These are phyloP conservation scores for Heliconius himera DNA, from an alignment of 1,140 invertebrate genomes.

Conservation along the genomic window DNA sequence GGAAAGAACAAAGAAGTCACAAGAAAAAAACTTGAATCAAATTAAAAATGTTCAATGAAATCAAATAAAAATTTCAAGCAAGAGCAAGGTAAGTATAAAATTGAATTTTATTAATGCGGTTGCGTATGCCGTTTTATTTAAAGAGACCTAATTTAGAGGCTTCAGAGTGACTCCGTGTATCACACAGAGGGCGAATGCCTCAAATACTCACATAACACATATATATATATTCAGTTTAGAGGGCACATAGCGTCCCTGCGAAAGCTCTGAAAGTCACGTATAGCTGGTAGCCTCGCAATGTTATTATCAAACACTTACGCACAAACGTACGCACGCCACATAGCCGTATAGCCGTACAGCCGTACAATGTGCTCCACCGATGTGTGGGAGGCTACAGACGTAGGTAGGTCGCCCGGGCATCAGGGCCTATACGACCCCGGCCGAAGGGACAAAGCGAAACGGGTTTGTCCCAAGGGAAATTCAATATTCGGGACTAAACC, in stretches of 20 bases:
- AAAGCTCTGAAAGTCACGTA: conserved; percentile 76
- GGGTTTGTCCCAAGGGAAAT: conserved; percentile 82
- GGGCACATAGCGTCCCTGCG: conserved; percentile 53
- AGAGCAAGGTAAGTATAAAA: conserved; percentile 18
- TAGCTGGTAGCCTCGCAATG: conserved; percentile 69
- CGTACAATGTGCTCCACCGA: conserved; percentile 32
- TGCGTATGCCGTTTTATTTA: conserved; percentile 47
- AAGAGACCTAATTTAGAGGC: conserved; percentile 76
- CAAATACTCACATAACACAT: conserved; percentile 52
- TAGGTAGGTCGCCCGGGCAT: conserved; percentile 71
- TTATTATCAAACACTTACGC: conserved; percentile 78
- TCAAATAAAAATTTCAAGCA: conserved; percentile 10
- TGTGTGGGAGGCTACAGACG: conserved; percentile 53
- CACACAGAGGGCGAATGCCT: conserved; percentile 58
- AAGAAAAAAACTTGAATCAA: neutral
- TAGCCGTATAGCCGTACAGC: conserved; percentile 42
- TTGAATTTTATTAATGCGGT: conserved; percentile 35
- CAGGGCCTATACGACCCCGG: conserved; percentile 74
- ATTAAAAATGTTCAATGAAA: neutral
- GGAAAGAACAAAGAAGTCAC: neutral
- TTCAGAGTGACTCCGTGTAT: conserved; percentile 66
- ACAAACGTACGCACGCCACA: conserved; percentile 56
- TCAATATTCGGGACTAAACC: conserved; percentile 82
- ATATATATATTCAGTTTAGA: conserved; percentile 43
- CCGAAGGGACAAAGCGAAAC: conserved; percentile 80